These are phyloP conservation scores for Thereuonema tuberculata DNA, from an alignment of 1,140 invertebrate genomes.

Conservation along the genomic window DNA sequence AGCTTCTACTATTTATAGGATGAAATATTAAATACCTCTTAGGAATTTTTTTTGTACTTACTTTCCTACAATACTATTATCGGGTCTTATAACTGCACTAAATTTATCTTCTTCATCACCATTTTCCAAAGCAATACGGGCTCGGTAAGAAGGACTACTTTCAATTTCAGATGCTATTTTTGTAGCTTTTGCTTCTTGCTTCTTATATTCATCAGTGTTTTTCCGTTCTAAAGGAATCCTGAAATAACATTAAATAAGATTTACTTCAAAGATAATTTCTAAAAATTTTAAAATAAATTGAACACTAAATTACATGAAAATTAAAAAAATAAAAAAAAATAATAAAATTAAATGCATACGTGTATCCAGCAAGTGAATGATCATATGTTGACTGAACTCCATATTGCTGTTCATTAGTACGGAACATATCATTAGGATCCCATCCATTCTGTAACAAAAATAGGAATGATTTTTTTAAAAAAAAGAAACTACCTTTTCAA, in stretches of 20 bases:
- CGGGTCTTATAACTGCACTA: slow-evolving; percentile 32
- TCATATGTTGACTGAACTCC: slow-evolving; percentile 79
- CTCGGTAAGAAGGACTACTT: slow-evolving; percentile 59
- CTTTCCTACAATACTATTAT: no score
- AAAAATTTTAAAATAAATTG: slow-evolving; percentile 3
- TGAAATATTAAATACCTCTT: no score
- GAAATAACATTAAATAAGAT: slow-evolving; percentile 9
- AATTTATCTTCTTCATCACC: slow-evolving; percentile 71
- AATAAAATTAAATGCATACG: slow-evolving; percentile 31
- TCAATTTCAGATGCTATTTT: slow-evolving; percentile 83
- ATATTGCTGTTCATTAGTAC: slow-evolving; percentile 77
- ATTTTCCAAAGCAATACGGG: slow-evolving; percentile 72
- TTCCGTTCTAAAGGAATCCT: slow-evolving; percentile 59
- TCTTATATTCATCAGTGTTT: slow-evolving; percentile 72
- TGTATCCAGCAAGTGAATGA: slow-evolving; percentile 68
- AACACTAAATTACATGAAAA: no score
- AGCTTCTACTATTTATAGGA: no score
- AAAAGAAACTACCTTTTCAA: no score
- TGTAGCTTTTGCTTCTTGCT: slow-evolving; percentile 65
- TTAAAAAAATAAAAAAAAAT: no score
- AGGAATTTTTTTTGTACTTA: no score
- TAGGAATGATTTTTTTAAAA: not conserved
- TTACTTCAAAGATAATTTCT: not conserved
- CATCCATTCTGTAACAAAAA: slow-evolving; percentile 58
- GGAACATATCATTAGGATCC: slow-evolving; percentile 90